Conservation (phyloP, 2,888 invertebrate species). For the Hipparchia semele region DNA sequence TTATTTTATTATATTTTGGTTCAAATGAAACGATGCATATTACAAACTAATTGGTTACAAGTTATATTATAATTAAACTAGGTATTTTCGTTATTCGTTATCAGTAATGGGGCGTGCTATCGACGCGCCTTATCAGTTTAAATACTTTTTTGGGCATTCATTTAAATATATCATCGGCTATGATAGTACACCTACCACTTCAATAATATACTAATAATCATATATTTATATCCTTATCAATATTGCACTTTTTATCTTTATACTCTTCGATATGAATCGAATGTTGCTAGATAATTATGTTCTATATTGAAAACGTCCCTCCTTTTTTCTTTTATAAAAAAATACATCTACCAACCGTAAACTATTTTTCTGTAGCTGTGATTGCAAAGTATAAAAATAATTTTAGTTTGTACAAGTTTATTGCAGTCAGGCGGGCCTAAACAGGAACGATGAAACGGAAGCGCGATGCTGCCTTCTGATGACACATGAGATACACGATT, state of each 20-base stretch:
- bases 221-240: conserved; percentile 3
- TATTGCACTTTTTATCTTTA: conserved; percentile 14
- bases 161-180: conserved; percentile 8
- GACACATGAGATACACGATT: no score
- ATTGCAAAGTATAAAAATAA: no score
- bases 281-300: not conserved
- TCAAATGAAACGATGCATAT: not conserved
- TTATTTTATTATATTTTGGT: not conserved
- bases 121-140: conserved; percentile 25
- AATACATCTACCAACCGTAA: no score
- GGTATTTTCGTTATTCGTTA: conserved; percentile 21
- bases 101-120: conserved; percentile 24
- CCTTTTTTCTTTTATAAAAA: not conserved
- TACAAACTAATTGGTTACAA: not conserved
- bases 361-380: no score
- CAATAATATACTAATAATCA: not conserved
- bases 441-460: no score
- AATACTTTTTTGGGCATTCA: conserved; percentile 28
- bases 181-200: not conserved
- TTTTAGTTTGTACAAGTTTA: no score
- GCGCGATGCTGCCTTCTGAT: no score
- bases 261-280: not conserved
- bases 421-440: no score
- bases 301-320: not conserved
- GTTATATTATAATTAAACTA: not conserved